Base-by-base conservation (phyloP, 2,797 vertebrate genomes). In the Brachyrhaphis roseni region DNA sequence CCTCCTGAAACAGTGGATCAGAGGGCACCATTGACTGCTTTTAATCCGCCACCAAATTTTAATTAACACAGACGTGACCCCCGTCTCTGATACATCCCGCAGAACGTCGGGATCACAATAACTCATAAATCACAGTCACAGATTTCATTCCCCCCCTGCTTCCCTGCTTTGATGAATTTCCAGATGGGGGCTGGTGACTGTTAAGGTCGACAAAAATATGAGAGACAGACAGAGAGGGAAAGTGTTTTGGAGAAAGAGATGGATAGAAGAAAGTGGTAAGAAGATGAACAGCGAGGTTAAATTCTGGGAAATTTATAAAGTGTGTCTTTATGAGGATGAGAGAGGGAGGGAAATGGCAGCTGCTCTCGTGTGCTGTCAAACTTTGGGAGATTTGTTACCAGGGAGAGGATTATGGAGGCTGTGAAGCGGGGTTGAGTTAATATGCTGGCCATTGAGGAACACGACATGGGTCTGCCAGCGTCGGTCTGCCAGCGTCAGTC, bases 31-130 rank as follows among this genome's bases (percentile, higher is more conserved):
- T 93, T 93, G 91, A 94, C 94, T 93, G 92, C 93, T 93, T 93
- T 95, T 95, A 94, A 95, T 95, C 94, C 89, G 75, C 88, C 90
- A 90, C 93, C 91, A 91, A 90, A 94, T 93, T 95, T 94, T 95
- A 94, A 95, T 95, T 95, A 94, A 95, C 94, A 94, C 94, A 82
- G 90, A 92, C 89, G 90, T 91, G 91, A 94, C 93, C 93, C 90
- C 87, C 86, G 83, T 91, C 90, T 90, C 86, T 28, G 88, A 93
- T 91, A 94, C 91, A 88, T 94, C 89, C 90, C 89, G 64, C 55
- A 84, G 90, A 95, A 94, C 86, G 87, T 84, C 46, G 75, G 82
- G 90, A 92, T 94, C 92, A 92, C 94, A 93, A 94, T 92, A 94
- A 94, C 92, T 94, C 92, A 94, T 94, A 94, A 94, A 94, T 95